A percentile compares a stretch with the other conserved stretches of the same genome.
Evolutionary conservation across 2,113 vertebrate genomes (phyloP).

Genomic region (Tragelaphus buxtoni): DNA sequence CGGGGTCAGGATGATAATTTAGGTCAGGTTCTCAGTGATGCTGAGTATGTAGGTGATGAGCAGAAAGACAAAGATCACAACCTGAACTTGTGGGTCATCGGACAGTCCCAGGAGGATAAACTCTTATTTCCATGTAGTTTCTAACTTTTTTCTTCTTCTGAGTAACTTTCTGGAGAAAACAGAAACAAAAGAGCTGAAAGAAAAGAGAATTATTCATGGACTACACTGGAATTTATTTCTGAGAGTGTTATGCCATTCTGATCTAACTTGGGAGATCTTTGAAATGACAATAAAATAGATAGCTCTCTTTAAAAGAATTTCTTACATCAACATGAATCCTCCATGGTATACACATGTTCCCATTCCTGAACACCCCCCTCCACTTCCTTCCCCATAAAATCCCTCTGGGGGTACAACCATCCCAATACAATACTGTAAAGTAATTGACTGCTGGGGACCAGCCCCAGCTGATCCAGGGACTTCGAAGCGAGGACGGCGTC

Average conservation of each 20-base stretch:
- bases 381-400: no score
- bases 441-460: no score
- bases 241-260: neutral
- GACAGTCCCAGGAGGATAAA: slow-evolving; percentile 1
- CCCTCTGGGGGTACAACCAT: no score
- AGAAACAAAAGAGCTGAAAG: neutral
- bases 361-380: no score
- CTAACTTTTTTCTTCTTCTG: neutral
- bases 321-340: neutral
- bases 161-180: neutral
- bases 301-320: neutral
- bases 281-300: neutral
- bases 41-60: neutral
- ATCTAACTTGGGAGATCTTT: neutral
- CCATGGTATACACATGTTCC: no score
- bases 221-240: neutral
- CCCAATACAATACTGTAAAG: no score
- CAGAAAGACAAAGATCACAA: neutral
- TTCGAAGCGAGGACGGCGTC: no score
- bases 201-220: neutral
- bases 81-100: neutral
- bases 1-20: no score
- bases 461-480: no score
- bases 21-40: no score
- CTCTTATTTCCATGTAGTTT: slow-evolving; percentile 39